These are phyloP conservation scores for Callimorpha dominula DNA, from an alignment of 2,888 invertebrate species.

Conservation along the genomic window DNA sequence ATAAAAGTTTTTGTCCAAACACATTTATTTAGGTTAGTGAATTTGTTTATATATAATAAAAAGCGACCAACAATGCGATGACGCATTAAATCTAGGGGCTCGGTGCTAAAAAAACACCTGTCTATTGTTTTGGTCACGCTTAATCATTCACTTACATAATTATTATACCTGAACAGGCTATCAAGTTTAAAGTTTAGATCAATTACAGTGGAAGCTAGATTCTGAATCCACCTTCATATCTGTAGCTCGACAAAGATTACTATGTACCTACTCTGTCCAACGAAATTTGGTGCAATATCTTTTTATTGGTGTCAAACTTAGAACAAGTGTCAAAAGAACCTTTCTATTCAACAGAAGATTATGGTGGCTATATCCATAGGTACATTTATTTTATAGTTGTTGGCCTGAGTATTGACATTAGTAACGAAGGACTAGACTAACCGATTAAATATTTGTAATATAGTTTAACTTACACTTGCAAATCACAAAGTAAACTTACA, in stretches of 20 bases:
- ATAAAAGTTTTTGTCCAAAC: not conserved
- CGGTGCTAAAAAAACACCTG: not conserved
- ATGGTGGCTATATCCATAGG: too few relatives aligned
- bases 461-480: constrained; percentile 20
- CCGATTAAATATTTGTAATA: constrained; percentile 21
- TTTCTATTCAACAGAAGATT: too few relatives aligned
- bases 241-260: too few relatives aligned
- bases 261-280: too few relatives aligned
- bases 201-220: not conserved
- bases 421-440: not conserved
- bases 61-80: not conserved
- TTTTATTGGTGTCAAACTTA: too few relatives aligned
- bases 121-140: not conserved
- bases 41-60: not conserved
- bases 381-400: not conserved
- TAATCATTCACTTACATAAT: not conserved
- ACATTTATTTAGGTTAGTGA: not conserved
- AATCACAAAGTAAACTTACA: constrained; percentile 35
- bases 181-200: not conserved
- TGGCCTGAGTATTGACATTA: not conserved
- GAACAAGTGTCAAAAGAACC: too few relatives aligned
- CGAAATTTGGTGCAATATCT: too few relatives aligned
- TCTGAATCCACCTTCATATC: too few relatives aligned
- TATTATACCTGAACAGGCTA: too few relatives aligned
- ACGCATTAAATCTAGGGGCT: not conserved